phyloP scores from a whole-genome alignment of 2,888 invertebrate species.

The Mantis religiosa region DNA sequence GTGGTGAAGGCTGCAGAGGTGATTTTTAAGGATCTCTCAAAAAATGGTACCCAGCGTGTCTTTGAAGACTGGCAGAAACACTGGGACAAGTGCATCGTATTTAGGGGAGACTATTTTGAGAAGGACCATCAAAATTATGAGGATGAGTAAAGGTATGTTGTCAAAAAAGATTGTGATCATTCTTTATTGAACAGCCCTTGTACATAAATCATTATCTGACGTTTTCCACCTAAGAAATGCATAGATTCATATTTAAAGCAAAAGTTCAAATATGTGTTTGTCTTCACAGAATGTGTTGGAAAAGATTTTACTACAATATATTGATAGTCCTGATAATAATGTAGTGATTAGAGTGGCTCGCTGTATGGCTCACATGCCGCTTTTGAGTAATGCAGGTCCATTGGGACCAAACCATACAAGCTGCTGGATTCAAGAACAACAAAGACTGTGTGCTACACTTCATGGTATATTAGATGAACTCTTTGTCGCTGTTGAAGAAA shows the following conservation, averaged over 20 bases:
- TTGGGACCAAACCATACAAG: conserved; percentile 15
- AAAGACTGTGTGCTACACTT: conserved; percentile 15
- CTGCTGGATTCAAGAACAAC: conserved; percentile 20
- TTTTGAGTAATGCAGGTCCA: conserved; percentile 24
- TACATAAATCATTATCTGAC: too few species aligned
- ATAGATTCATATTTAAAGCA: neutral
- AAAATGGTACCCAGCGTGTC: too few species aligned
- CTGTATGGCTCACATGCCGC: conserved; percentile 24
- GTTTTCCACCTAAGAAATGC: neutral
- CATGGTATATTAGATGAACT: conserved; percentile 23
- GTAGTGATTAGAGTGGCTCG: conserved; percentile 7
- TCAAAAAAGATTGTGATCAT: too few species aligned
- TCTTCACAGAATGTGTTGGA: conserved; percentile 20
- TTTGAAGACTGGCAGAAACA: too few species aligned
- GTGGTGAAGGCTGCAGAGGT: too few species aligned
- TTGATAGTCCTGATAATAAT: neutral
- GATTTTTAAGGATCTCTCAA: too few species aligned
- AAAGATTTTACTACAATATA: conserved; percentile 8
- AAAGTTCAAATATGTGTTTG: neutral
- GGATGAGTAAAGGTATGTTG: too few species aligned
- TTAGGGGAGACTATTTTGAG: too few species aligned
- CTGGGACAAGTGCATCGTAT: too few species aligned
- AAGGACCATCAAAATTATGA: too few species aligned
- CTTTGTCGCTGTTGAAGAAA: conserved; percentile 5
- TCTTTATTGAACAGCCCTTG: too few species aligned